A percentile compares a stretch with the other conserved stretches of the same genome.
Conservation (phyloP, 2,888 invertebrate genomes). For the Nomada ferruginata region DNA sequence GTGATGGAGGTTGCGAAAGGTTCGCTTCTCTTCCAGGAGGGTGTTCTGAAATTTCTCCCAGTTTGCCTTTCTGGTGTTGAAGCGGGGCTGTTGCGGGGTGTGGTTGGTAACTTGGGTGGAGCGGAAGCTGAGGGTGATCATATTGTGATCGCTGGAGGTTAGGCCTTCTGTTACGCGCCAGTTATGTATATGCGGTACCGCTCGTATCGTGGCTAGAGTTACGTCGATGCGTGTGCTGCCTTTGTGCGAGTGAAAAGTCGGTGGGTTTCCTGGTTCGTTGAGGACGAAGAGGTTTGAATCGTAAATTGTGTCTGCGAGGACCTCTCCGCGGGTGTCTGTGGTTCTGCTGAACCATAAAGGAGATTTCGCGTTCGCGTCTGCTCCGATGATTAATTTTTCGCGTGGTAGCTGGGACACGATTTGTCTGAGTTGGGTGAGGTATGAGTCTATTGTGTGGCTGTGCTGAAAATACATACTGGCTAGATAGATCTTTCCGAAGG, state of each 20-base stretch:
- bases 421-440: not conserved
- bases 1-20: no score
- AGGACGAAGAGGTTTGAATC: not conserved
- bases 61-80: not conserved
- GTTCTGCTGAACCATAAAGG: not conserved
- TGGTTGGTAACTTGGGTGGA: no score
- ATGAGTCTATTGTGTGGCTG: not conserved
- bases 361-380: slow-evolving; percentile 10
- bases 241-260: not conserved
- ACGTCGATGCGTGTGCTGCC: slow-evolving; percentile 1
- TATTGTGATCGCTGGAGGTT: slow-evolving; percentile 17
- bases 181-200: not conserved
- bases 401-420: not conserved
- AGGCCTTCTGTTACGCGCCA: not conserved
- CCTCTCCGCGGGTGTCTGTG: not conserved
- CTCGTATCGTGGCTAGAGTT: not conserved
- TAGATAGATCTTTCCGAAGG: not conserved
- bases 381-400: not conserved
- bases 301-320: not conserved
- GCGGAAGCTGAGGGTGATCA: not conserved
- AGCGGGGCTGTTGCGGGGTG: not conserved
- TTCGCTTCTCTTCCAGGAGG: no score
- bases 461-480: slow-evolving; percentile 8
- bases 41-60: not conserved
- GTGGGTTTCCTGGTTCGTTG: not conserved